Conservation (phyloP, 2,113 vertebrate genomes). For the Numenius arquata region DNA sequence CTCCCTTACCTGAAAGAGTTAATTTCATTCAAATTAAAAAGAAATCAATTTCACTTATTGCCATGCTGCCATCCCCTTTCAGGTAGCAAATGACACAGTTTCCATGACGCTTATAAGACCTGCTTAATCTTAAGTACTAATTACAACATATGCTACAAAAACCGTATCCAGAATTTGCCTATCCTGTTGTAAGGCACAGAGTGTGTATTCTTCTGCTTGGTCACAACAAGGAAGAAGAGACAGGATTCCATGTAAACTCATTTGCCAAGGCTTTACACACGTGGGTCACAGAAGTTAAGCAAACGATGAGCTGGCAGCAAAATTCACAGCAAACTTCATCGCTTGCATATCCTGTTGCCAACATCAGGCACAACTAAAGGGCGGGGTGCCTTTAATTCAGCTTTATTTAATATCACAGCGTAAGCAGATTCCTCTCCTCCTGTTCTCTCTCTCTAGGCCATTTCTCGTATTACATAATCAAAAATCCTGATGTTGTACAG, state of each 20-base stretch:
- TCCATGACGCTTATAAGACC: neutral
- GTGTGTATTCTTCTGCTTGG: neutral
- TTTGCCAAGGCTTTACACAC: neutral
- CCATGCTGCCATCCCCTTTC: neutral
- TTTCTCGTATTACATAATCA: neutral
- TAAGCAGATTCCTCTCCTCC: neutral
- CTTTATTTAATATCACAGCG: neutral
- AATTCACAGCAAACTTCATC: neutral
- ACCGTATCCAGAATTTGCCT: neutral
- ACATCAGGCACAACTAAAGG: neutral
- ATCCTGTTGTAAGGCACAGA: neutral
- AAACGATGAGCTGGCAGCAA: neutral
- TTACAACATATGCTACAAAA: neutral
- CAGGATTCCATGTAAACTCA: neutral
- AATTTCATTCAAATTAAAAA: neutral
- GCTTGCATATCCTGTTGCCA: neutral
- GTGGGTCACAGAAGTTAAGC: neutral
- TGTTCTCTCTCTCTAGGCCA: neutral
- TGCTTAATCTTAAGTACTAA: neutral
- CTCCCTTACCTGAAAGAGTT: slow-evolving; percentile 87
- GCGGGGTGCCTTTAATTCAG: neutral
- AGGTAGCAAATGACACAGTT: neutral
- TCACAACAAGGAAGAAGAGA: neutral
- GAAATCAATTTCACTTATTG: neutral
- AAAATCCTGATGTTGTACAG: neutral